Evolutionary conservation across 2,113 vertebrate genomes (phyloP).

Genomic region (Henicopernis longicauda): DNA sequence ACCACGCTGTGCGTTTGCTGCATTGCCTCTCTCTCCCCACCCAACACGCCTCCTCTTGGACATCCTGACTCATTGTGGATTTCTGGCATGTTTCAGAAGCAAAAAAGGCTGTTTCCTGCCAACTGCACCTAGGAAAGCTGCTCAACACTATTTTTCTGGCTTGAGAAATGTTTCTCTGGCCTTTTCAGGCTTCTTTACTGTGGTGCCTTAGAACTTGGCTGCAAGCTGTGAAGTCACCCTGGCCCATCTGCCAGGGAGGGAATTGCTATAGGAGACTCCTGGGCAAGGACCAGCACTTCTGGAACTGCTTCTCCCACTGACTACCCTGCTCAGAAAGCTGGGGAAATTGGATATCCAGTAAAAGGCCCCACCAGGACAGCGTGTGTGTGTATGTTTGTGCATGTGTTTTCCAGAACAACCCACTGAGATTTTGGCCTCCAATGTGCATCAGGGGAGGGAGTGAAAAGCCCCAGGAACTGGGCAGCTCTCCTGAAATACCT

Average conservation of each 20-base stretch:
- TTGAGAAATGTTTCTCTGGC: slow-evolving; percentile 33
- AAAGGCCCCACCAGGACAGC: background rate
- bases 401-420: background rate
- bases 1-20: background rate
- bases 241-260: slow-evolving; percentile 30
- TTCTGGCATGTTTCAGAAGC: slow-evolving; percentile 33
- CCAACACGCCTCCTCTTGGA: background rate
- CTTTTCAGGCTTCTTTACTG: slow-evolving; percentile 42
- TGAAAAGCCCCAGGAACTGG: background rate
- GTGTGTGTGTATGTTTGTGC: background rate
- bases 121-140: slow-evolving; percentile 60
- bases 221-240: slow-evolving; percentile 71
- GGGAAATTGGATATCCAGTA: background rate
- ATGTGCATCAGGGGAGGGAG: background rate
- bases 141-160: slow-evolving; percentile 39
- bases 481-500: background rate
- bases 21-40: slow-evolving; percentile 48
- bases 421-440: background rate
- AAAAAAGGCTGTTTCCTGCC: slow-evolving; percentile 43
- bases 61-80: slow-evolving; percentile 54
- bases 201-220: slow-evolving; percentile 68
- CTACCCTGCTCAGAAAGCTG: background rate
- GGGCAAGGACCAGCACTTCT: slow-evolving; percentile 6
- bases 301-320: slow-evolving; percentile 11
- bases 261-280: slow-evolving; percentile 34